phyloP scores from a whole-genome alignment of 2,113 vertebrate genomes.

The Anser brachyrhynchus region DNA sequence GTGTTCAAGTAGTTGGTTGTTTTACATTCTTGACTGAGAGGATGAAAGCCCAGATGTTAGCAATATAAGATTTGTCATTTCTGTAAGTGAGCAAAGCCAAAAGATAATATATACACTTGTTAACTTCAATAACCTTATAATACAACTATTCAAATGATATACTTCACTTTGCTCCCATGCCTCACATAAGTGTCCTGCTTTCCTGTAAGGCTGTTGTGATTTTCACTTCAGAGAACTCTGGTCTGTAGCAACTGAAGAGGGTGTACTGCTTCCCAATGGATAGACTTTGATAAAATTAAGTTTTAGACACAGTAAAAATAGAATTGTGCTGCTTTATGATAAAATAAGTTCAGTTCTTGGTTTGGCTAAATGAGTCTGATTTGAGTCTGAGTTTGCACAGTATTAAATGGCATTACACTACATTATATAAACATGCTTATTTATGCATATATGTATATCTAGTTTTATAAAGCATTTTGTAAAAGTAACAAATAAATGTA shows the following conservation, averaged over 20 bases:
- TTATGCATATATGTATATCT: background rate
- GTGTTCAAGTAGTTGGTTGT: background rate
- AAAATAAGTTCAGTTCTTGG: background rate
- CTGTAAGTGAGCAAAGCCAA: background rate
- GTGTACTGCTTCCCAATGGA: background rate
- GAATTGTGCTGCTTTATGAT: background rate
- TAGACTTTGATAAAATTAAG: background rate
- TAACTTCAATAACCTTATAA: background rate
- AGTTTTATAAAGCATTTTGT: background rate
- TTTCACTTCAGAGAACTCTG: background rate
- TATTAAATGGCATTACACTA: background rate
- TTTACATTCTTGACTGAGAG: background rate
- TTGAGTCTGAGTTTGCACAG: background rate
- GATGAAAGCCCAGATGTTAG: background rate
- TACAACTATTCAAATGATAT: background rate
- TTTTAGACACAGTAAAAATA: background rate
- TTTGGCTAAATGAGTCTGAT: background rate
- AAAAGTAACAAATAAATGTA: background rate
- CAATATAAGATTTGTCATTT: background rate
- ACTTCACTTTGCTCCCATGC: background rate
- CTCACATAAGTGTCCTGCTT: background rate
- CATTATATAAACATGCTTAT: no score
- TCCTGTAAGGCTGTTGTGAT: background rate
- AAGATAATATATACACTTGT: background rate
- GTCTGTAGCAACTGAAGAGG: background rate